These are phyloP conservation scores for Ceratosolen fusciceps DNA, from an alignment of 1,140 invertebrate genomes.

Conservation along the genomic window DNA sequence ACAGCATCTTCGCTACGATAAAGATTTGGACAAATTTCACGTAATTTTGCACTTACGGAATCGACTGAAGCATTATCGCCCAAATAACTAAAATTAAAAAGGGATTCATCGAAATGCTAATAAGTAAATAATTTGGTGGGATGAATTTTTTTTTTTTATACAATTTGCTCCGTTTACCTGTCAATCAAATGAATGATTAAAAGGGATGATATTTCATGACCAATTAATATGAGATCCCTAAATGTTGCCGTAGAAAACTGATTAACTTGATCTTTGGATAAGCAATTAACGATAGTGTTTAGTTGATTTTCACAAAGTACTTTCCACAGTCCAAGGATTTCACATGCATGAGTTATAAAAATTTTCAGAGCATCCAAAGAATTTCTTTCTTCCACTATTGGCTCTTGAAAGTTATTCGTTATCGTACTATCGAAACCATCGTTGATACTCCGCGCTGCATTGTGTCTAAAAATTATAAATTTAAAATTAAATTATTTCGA, in stretches of 20 bases:
- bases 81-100: constrained; percentile 78
- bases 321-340: constrained; percentile 95
- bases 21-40: constrained; percentile 92
- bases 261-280: constrained; percentile 75
- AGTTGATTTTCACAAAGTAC: constrained; percentile 94
- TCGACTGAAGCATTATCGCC: constrained; percentile 95
- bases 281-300: constrained; percentile 82
- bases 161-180: constrained; percentile 66
- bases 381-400: constrained; percentile 77
- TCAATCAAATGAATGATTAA: constrained; percentile 84
- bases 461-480: constrained; percentile 54
- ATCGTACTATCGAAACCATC: constrained; percentile 66
- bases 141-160: too few relatives aligned
- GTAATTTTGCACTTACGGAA: constrained; percentile 88
- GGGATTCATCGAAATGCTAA: too few relatives aligned
- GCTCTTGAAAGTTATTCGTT: constrained; percentile 65
- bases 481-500: too few relatives aligned
- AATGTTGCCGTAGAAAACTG: constrained; percentile 78
- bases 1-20: constrained; percentile 97
- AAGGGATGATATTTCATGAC: constrained; percentile 84
- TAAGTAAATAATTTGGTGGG: too few relatives aligned
- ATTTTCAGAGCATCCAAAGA: constrained; percentile 84
- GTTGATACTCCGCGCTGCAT: constrained; percentile 56
- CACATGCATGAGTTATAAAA: constrained; percentile 85
- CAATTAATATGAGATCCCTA: constrained; percentile 86